Conservation (phyloP, 2,888 invertebrate genomes). For the Epirrita christyi region DNA sequence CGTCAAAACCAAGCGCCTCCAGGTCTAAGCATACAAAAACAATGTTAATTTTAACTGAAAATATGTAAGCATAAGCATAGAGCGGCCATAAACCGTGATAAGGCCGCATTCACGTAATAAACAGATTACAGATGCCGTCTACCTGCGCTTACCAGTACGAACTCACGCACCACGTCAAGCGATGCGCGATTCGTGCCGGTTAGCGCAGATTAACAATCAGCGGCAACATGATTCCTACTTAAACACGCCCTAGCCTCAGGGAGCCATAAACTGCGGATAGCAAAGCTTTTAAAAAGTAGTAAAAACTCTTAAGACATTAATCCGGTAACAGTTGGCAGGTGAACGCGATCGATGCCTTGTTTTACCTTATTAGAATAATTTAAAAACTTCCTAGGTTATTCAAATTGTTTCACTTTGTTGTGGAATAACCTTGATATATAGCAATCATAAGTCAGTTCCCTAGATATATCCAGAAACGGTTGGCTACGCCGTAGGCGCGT, state of each 20-base stretch:
- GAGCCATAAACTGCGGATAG: constrained; percentile 53
- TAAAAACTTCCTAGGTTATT: constrained; percentile 52
- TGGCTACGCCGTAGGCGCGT: constrained; percentile 4
- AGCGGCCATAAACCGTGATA: constrained; percentile 55
- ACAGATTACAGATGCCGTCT: background rate
- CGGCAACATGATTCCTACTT: constrained; percentile 21
- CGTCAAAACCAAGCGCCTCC: background rate
- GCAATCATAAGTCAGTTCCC: background rate
- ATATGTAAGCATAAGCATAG: constrained; percentile 41
- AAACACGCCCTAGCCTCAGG: constrained; percentile 11
- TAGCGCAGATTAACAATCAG: background rate
- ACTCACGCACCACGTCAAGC: too few relatives aligned
- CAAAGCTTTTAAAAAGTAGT: constrained; percentile 75
- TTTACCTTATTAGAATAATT: constrained; percentile 60
- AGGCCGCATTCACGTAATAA: constrained; percentile 36
- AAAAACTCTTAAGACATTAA: constrained; percentile 70
- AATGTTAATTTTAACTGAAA: constrained; percentile 43
- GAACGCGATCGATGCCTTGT: constrained; percentile 56
- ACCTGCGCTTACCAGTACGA: background rate
- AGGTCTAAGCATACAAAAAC: constrained; percentile 19
- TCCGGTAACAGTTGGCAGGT: constrained; percentile 73
- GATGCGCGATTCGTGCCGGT: background rate
- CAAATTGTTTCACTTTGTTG: constrained; percentile 42
- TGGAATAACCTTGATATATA: background rate
- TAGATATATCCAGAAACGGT: too few relatives aligned